Evolutionary conservation across 2,888 invertebrate species (phyloP).

Genomic region (Sycophila texana): DNA sequence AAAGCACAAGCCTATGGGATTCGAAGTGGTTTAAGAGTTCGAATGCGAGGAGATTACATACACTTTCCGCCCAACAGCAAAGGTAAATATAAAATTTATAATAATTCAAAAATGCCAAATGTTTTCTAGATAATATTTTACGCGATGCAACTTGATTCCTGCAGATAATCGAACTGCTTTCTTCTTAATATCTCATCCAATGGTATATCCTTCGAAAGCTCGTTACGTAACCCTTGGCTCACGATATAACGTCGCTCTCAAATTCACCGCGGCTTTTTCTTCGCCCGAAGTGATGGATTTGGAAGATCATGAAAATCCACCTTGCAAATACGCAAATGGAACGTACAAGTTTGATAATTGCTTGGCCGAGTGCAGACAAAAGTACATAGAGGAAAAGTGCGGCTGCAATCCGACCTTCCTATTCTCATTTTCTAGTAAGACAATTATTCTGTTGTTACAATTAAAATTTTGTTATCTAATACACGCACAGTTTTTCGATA

Average conservation of each 20-base stretch:
- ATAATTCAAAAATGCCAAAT: background rate
- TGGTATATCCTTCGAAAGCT: slow-evolving; percentile 59
- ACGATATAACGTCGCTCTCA: slow-evolving; percentile 60
- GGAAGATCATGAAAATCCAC: slow-evolving; percentile 56
- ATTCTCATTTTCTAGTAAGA: slow-evolving; percentile 22
- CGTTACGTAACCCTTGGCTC: slow-evolving; percentile 60
- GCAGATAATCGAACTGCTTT: slow-evolving; percentile 32
- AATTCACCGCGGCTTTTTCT: slow-evolving; percentile 62
- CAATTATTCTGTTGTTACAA: background rate
- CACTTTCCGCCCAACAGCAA: background rate
- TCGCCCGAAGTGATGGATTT: slow-evolving; percentile 56
- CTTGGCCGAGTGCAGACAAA: slow-evolving; percentile 61
- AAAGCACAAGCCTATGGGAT: slow-evolving; percentile 14
- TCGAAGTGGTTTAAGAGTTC: slow-evolving; percentile 12
- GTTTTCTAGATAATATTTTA: background rate
- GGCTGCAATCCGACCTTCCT: slow-evolving; percentile 65
- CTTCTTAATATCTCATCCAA: slow-evolving; percentile 62
- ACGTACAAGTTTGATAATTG: slow-evolving; percentile 64
- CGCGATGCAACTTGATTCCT: background rate
- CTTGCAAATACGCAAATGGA: slow-evolving; percentile 58
- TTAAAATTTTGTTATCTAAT: no score
- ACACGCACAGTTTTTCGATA: no score
- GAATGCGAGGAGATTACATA: background rate
- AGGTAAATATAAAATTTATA: background rate
- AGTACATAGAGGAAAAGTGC: slow-evolving; percentile 61